These are phyloP conservation scores for Mimumesa dahlbomi DNA, from an alignment of 2,888 invertebrate species.

Conservation along the genomic window DNA sequence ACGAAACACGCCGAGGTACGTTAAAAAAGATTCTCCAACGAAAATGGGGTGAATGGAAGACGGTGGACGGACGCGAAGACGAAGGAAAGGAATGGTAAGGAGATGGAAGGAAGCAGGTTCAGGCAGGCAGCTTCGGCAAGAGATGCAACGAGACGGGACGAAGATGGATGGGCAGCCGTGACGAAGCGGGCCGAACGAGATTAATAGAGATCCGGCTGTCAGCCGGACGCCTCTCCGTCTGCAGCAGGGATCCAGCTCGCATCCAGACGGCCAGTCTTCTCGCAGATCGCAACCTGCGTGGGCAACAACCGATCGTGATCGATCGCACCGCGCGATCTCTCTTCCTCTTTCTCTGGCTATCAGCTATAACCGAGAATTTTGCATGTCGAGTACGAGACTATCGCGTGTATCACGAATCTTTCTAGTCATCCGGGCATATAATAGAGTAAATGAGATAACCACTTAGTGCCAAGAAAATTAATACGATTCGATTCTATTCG, in stretches of 20 bases:
- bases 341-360: constrained; percentile 20
- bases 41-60: constrained; percentile 9
- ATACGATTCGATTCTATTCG: neutral
- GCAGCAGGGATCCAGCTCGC: constrained; percentile 68
- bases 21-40: too few species aligned
- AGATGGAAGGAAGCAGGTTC: constrained; percentile 15
- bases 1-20: too few species aligned
- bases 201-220: constrained; percentile 73
- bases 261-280: constrained; percentile 71
- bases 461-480: constrained; percentile 37
- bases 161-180: constrained; percentile 56
- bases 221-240: constrained; percentile 68
- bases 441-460: constrained; percentile 41
- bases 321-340: constrained; percentile 55
- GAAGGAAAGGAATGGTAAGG: constrained; percentile 9
- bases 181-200: constrained; percentile 65
- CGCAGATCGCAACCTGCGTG: constrained; percentile 73
- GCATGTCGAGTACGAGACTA: constrained; percentile 21
- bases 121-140: constrained; percentile 37
- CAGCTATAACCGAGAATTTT: constrained; percentile 29
- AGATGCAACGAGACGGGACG: constrained; percentile 17
- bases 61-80: constrained; percentile 34
- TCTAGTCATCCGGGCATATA: constrained; percentile 40
- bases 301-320: constrained; percentile 65
- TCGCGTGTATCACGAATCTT: constrained; percentile 18